Conservation (phyloP, 2,888 invertebrate species). For the Altica lythri region DNA sequence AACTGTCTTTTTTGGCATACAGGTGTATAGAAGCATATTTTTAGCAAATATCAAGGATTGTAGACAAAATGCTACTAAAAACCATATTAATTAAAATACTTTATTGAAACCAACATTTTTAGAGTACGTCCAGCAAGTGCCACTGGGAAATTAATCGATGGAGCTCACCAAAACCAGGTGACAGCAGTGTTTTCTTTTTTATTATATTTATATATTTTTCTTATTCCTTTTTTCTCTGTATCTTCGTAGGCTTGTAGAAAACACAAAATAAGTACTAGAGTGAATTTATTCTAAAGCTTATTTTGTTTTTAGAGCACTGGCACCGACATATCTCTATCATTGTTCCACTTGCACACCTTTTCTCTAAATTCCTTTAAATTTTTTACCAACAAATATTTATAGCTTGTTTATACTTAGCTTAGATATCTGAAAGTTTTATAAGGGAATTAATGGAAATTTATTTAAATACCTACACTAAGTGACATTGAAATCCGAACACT, state of each 20-base stretch:
- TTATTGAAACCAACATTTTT: constrained; percentile 37
- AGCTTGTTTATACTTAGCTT: constrained; percentile 1
- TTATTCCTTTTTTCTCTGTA: constrained; percentile 40
- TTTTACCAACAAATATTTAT: constrained; percentile 1
- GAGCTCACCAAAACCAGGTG: constrained; percentile 55
- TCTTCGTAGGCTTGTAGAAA: constrained; percentile 49
- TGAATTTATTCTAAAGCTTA: constrained; percentile 31
- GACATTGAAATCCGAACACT: too few species aligned
- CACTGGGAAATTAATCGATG: constrained; percentile 52
- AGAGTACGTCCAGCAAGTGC: constrained; percentile 53
- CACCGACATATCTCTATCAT: constrained; percentile 59
- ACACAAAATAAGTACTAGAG: constrained; percentile 39
- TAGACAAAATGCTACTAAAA: too few species aligned
- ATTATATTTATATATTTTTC: too few species aligned
- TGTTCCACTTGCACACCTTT: constrained; percentile 49
- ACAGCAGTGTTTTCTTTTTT: constrained; percentile 43
- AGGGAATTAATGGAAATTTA: too few species aligned
- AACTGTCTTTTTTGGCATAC: too few species aligned
- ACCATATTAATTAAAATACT: too few species aligned
- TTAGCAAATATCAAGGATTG: too few species aligned
- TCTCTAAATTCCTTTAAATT: constrained; percentile 31
- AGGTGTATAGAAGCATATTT: too few species aligned
- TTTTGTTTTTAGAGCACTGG: constrained; percentile 53
- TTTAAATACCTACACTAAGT: too few species aligned
- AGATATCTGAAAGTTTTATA: too few species aligned